Percentiles rank a stretch among this genome's conserved stretches.
These are phyloP conservation scores for Mnemiopsis leidyi DNA, from an alignment of 37 sponge, comb jelly and placozoan species.

Conservation along the genomic window DNA sequence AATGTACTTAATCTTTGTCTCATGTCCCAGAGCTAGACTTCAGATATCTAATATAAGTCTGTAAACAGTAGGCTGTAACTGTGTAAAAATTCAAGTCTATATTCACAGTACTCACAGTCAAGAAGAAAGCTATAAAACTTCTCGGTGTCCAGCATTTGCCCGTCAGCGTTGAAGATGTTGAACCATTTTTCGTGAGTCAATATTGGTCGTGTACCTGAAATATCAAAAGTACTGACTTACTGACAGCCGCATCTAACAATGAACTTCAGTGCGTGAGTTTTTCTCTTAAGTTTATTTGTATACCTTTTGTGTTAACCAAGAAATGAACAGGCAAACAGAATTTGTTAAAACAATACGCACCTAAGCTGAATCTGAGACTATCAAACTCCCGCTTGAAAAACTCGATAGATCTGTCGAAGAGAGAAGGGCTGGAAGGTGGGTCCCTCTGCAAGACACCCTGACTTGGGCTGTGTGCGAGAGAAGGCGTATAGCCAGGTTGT, in stretches of 20 bases:
- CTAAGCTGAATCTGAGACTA: neutral
- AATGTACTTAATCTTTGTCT: too few relatives aligned
- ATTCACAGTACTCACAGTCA: constrained; percentile 32
- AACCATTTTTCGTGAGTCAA: constrained; percentile 22
- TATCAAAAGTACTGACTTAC: neutral
- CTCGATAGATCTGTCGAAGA: neutral
- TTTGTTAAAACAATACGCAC: too few relatives aligned
- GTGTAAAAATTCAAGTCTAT: too few relatives aligned
- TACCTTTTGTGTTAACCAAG: too few relatives aligned
- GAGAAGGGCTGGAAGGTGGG: neutral
- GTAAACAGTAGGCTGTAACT: too few relatives aligned
- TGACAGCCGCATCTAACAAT: neutral
- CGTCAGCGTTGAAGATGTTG: constrained; percentile 39
- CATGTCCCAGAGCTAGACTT: too few relatives aligned
- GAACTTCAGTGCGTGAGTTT: too few relatives aligned
- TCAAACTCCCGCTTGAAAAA: constrained; percentile 16
- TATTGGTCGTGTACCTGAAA: constrained; percentile 42
- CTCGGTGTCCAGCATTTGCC: constrained; percentile 23
- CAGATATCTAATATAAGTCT: too few relatives aligned
- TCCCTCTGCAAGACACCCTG: neutral
- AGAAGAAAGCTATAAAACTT: neutral
- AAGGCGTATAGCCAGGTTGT: constrained; percentile 15
- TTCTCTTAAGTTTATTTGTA: too few relatives aligned
- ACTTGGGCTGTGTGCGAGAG: constrained; percentile 22
- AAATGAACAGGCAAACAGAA: too few relatives aligned